Percentiles rank a stretch among this genome's conserved stretches.
Conservation (phyloP, 2,113 vertebrate species). For the Misgurnus anguillicaudatus region DNA sequence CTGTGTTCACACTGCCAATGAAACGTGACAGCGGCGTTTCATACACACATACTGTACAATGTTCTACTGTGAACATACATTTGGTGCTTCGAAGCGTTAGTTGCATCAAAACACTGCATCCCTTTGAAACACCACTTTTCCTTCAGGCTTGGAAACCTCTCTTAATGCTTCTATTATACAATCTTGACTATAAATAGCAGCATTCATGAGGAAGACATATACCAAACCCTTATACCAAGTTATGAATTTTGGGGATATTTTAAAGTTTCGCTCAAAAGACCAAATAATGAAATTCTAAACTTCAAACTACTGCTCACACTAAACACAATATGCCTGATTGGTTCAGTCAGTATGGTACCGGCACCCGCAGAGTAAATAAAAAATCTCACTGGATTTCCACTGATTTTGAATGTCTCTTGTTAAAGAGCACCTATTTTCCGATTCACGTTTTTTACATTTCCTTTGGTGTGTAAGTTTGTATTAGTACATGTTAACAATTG, state of each 20-base stretch:
- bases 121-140: constrained; percentile 26
- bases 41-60: constrained; percentile 1
- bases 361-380: too few species aligned
- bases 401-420: neutral
- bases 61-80: constrained; percentile 11
- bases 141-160: neutral
- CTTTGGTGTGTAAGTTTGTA: too few species aligned
- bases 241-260: constrained; percentile 7
- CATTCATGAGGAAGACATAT: constrained; percentile 2
- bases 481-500: too few species aligned
- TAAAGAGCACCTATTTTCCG: too few species aligned
- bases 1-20: constrained; percentile 26
- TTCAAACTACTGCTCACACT: neutral
- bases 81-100: neutral
- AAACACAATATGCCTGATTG: neutral
- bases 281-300: neutral
- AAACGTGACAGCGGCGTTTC: neutral
- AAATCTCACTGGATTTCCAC: neutral
- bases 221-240: neutral
- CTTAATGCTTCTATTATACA: constrained; percentile 12
- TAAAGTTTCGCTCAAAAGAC: neutral
- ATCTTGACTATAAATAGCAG: constrained; percentile 2
- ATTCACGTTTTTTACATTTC: too few species aligned
- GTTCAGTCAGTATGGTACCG: neutral
- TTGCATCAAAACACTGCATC: constrained; percentile 8